These are phyloP conservation scores for Drosophila sucinea DNA, from an alignment of 1,140 invertebrate species.

Conservation along the genomic window DNA sequence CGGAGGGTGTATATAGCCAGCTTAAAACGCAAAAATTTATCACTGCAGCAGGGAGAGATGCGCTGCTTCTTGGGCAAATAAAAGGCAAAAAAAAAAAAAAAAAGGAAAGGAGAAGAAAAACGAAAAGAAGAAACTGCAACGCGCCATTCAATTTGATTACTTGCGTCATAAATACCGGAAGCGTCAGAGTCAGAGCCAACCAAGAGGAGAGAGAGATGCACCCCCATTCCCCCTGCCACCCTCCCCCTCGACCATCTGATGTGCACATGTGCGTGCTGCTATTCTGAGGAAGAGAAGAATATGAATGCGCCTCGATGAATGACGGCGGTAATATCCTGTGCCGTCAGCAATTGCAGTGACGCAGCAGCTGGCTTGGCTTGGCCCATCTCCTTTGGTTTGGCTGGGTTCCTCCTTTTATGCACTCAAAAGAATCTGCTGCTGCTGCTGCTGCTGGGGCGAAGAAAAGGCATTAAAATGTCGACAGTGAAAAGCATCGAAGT, in stretches of 20 bases:
- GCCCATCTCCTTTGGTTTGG: background rate
- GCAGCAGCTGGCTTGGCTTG: conserved; percentile 52
- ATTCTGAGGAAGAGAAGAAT: conserved; percentile 42
- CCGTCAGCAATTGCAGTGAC: conserved; percentile 72
- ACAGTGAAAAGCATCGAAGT: conserved; percentile 51
- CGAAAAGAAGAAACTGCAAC: conserved; percentile 62
- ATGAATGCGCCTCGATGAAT: conserved; percentile 67
- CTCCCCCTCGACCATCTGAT: background rate
- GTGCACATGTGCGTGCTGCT: conserved; percentile 59
- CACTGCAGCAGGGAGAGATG: conserved; percentile 53
- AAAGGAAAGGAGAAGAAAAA: background rate
- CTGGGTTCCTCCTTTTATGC: conserved; percentile 59
- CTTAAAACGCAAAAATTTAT: conserved; percentile 68
- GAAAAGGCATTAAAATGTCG: conserved; percentile 79
- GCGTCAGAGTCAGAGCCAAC: conserved; percentile 56
- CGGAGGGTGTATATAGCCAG: background rate
- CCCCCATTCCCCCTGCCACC: background rate
- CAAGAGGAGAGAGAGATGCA: background rate
- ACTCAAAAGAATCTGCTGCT: conserved; percentile 70
- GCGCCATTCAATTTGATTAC: conserved; percentile 80
- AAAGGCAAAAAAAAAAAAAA: conserved; percentile 43
- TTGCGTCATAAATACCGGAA: conserved; percentile 81
- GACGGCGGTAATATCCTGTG: conserved; percentile 81
- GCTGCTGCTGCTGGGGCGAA: conserved; percentile 51
- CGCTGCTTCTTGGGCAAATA: conserved; percentile 61